Evolutionary conservation across 2,888 invertebrate genomes (phyloP), one percentile per base, ranked within the genome.

Genomic region (Eurytoma adleriae): DNA sequence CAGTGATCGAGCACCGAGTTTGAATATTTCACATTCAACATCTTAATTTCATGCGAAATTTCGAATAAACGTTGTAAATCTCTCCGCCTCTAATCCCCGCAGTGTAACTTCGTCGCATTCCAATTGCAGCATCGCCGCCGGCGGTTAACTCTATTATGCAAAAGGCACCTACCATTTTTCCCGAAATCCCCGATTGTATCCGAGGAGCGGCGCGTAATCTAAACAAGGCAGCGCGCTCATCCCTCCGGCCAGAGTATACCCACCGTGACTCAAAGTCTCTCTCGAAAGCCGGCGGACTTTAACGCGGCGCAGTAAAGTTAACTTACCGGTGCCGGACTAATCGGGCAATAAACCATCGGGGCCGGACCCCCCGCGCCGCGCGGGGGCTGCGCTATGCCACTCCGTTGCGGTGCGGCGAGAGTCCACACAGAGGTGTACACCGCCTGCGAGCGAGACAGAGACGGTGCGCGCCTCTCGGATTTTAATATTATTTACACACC

Each of bases 271-370:
- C 69, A 69, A 76, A 76, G 61, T 54, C 59, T 24, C 24, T 24
- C 24, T 27, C 57, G 48, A 67, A 67, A 74, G 67, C 67, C 67
- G n/a, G 24, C 30, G 40, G 64, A 40, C 64, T 40, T 40, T 40
- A 40, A 40, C 64, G 14, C 12, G 30, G 14, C 59, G 61, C 61
- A 69, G 73, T 56, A 79, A 79, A 79, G 70, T 75, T 30, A 57
- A 68, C 64, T 61, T 59, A 74, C 79, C 64, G 66, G 57, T 52
- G 66, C 16, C 70, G 74, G 24, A 59, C 79, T 71, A 75, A 79
- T 79, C 79, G 75, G 74, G 75, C 66, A 79, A 75, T 79, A 75
- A 79, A 79, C 74, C 70, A 70, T 73, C 57, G n/a, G 62, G 56
- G 12, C 18, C 40, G 73, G 52, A 59, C 70, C 57, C 52, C 50